phyloP scores from a whole-genome alignment of 2,113 vertebrate genomes.

The Thunnus maccoyii region DNA sequence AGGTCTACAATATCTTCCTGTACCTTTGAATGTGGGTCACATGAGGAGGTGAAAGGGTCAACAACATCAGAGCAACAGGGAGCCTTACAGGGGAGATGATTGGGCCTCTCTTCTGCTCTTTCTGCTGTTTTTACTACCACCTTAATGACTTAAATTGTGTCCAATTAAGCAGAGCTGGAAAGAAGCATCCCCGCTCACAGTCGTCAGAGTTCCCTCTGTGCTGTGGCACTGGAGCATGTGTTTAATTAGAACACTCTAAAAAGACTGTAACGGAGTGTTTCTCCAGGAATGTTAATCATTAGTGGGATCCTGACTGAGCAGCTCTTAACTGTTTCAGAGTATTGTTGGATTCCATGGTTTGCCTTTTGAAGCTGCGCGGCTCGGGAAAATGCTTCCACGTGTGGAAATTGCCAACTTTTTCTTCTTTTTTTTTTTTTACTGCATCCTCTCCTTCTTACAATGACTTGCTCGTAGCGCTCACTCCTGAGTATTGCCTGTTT shows the following conservation, averaged over 20 bases:
- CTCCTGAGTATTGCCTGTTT: constrained; percentile 44
- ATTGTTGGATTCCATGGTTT: constrained; percentile 76
- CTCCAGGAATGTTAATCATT: constrained; percentile 86
- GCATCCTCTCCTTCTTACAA: constrained; percentile 38
- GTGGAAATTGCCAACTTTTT: constrained; percentile 71
- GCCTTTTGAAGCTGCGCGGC: constrained; percentile 75
- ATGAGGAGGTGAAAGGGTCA: constrained; percentile 73
- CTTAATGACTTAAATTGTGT: constrained; percentile 83
- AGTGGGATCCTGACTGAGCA: constrained; percentile 81
- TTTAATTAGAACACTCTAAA: constrained; percentile 83
- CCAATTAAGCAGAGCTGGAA: constrained; percentile 78
- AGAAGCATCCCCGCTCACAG: constrained; percentile 69
- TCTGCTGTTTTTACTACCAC: constrained; percentile 77
- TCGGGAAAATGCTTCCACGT: constrained; percentile 81
- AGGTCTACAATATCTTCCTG: background rate
- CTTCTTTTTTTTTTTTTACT: constrained; percentile 22
- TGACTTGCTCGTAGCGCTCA: constrained; percentile 26
- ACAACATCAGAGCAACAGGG: constrained; percentile 67
- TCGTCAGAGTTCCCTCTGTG: constrained; percentile 74
- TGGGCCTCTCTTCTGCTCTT: constrained; percentile 66
- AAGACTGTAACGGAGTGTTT: constrained; percentile 79
- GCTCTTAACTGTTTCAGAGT: constrained; percentile 78
- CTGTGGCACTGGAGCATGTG: constrained; percentile 79
- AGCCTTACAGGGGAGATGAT: constrained; percentile 52
- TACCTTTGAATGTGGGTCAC: constrained; percentile 58